phyloP scores from a whole-genome alignment of 2,888 invertebrate species.

The Strigamia transsilvanica region DNA sequence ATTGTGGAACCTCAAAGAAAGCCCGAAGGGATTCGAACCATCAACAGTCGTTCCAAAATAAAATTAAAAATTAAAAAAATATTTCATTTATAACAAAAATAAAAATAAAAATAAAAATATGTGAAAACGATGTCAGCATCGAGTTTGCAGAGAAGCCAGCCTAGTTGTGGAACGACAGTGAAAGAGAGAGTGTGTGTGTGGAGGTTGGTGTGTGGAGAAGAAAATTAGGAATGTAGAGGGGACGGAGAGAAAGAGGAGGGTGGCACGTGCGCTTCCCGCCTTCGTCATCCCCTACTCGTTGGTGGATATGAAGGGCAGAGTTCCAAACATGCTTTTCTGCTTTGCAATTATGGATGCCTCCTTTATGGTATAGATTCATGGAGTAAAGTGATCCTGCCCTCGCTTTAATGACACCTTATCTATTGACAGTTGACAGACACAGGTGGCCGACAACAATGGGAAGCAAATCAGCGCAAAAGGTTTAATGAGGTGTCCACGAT shows the following conservation, averaged over 20 bases:
- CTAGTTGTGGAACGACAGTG: neutral
- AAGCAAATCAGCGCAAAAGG: neutral
- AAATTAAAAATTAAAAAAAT: no score
- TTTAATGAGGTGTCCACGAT: slow-evolving; percentile 1
- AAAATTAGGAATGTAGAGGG: neutral
- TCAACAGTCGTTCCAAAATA: neutral
- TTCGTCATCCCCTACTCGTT: slow-evolving; percentile 9
- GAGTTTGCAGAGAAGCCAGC: slow-evolving; percentile 2
- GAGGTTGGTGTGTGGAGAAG: neutral
- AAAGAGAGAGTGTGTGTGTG: neutral
- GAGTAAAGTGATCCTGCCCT: neutral
- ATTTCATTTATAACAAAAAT: neutral
- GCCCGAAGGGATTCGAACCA: slow-evolving; percentile 5
- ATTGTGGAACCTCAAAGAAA: neutral
- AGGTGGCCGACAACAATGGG: slow-evolving; percentile 9
- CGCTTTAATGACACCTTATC: slow-evolving; percentile 9
- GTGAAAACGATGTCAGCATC: no score
- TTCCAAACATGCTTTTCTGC: slow-evolving; percentile 20
- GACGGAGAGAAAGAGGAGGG: neutral
- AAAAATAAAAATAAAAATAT: no score
- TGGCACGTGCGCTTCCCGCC: slow-evolving; percentile 7
- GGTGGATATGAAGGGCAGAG: slow-evolving; percentile 13
- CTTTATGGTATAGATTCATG: neutral
- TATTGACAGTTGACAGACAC: slow-evolving; percentile 20
- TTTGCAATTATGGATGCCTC: slow-evolving; percentile 20